Conservation (phyloP, 2,888 invertebrate species). For the Pseudanteris insignis region DNA sequence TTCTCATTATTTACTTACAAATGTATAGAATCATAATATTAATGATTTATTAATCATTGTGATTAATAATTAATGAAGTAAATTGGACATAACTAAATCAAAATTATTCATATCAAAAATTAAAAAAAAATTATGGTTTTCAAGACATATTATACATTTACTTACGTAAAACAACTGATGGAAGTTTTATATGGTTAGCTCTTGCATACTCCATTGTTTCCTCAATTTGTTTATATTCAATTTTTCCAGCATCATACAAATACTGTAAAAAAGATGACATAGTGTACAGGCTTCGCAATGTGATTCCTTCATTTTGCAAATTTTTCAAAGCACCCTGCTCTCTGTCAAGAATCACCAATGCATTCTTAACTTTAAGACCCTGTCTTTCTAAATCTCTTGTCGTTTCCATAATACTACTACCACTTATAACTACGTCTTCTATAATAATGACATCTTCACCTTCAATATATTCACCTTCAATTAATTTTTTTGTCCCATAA, state of each 20-base stretch:
- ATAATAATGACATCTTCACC: slow-evolving; percentile 88
- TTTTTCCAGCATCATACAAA: slow-evolving; percentile 72
- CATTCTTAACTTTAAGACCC: slow-evolving; percentile 77
- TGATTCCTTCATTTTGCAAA: slow-evolving; percentile 75
- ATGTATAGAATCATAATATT: too few relatives aligned
- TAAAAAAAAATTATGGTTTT: neutral
- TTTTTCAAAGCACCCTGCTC: slow-evolving; percentile 88
- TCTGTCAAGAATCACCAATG: slow-evolving; percentile 89
- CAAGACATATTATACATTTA: too few relatives aligned
- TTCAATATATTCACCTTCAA: slow-evolving; percentile 85
- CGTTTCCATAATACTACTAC: slow-evolving; percentile 94
- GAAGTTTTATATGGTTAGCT: slow-evolving; percentile 67
- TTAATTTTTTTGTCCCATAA: slow-evolving; percentile 94
- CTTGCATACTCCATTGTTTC: slow-evolving; percentile 70
- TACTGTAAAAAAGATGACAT: slow-evolving; percentile 73
- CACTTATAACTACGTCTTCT: slow-evolving; percentile 94
- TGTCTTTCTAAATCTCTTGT: slow-evolving; percentile 76
- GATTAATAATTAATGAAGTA: too few relatives aligned
- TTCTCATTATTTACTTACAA: too few relatives aligned
- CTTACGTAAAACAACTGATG: slow-evolving; percentile 23
- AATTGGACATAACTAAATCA: neutral
- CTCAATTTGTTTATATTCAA: slow-evolving; percentile 71
- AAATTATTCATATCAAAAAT: neutral
- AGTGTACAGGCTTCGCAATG: slow-evolving; percentile 76
- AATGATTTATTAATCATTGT: too few relatives aligned